phyloP scores from a whole-genome alignment of 1,140 invertebrate genomes.

The Formica exsecta region DNA sequence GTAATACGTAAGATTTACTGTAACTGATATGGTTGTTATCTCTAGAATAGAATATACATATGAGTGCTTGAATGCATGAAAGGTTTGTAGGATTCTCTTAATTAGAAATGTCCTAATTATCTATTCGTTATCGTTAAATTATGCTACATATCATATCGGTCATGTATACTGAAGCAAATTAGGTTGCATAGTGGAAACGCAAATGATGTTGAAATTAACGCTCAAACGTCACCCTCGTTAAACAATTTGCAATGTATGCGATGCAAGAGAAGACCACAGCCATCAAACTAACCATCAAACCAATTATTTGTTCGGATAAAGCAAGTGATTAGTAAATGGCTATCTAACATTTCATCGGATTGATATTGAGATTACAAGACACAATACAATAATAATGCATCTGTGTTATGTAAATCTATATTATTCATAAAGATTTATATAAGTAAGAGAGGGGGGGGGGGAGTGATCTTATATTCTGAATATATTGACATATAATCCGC shows the following conservation, averaged over 20 bases:
- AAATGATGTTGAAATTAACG: constrained; percentile 50
- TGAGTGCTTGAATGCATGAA: neutral
- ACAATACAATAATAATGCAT: constrained; percentile 11
- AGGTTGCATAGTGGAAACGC: constrained; percentile 5
- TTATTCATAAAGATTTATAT: neutral
- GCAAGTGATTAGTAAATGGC: constrained; percentile 16
- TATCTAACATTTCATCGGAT: neutral
- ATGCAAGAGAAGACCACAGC: neutral
- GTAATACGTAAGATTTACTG: neutral
- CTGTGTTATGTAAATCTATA: neutral
- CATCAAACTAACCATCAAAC: constrained; percentile 7
- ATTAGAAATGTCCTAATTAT: neutral
- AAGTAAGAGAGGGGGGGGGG: neutral
- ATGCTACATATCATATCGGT: neutral
- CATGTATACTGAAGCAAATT: constrained; percentile 15
- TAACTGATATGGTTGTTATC: neutral
- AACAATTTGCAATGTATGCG: neutral
- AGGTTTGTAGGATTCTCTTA: neutral
- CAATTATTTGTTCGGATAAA: neutral
- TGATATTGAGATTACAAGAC: neutral
- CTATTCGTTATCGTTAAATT: neutral
- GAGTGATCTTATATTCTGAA: neutral
- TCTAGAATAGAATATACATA: neutral
- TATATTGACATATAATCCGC: neutral
- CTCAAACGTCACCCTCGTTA: constrained; percentile 10